Conservation (phyloP, 1,140 invertebrate species). For the Apis mellifera region DNA sequence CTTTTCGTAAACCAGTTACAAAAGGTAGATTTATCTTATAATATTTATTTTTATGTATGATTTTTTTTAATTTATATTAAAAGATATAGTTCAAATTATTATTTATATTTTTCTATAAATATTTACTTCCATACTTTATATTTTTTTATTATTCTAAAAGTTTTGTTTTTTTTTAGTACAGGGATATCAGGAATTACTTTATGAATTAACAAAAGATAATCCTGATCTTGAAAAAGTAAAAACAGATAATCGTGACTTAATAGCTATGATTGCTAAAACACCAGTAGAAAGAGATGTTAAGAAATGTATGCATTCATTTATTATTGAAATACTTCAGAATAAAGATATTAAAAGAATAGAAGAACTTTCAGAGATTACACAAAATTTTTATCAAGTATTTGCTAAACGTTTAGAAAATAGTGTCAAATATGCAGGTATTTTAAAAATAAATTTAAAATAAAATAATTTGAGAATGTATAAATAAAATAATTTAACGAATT, state of each 20-base stretch:
- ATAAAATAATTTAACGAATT: background rate
- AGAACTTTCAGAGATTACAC: constrained; percentile 93
- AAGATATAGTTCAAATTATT: background rate
- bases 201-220: constrained; percentile 79
- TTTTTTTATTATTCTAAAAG: background rate
- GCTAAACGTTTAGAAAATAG: constrained; percentile 88
- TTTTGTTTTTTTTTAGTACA: constrained; percentile 71
- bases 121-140: background rate
- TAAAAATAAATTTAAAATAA: constrained; percentile 10
- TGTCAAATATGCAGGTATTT: constrained; percentile 85
- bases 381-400: constrained; percentile 94
- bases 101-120: background rate
- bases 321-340: constrained; percentile 85
- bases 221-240: constrained; percentile 83
- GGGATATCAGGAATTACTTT: constrained; percentile 78
- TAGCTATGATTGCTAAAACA: constrained; percentile 72
- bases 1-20: constrained; percentile 87
- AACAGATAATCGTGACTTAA: constrained; percentile 74
- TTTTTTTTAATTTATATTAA: background rate
- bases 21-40: constrained; percentile 79
- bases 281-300: constrained; percentile 85
- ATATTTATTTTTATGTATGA: background rate
- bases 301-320: constrained; percentile 86
- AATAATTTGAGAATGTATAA: constrained; percentile 26
- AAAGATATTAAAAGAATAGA: constrained; percentile 88